Base-by-base conservation (phyloP, 2,113 vertebrate genomes). In the Hymenochirus boettgeri region DNA sequence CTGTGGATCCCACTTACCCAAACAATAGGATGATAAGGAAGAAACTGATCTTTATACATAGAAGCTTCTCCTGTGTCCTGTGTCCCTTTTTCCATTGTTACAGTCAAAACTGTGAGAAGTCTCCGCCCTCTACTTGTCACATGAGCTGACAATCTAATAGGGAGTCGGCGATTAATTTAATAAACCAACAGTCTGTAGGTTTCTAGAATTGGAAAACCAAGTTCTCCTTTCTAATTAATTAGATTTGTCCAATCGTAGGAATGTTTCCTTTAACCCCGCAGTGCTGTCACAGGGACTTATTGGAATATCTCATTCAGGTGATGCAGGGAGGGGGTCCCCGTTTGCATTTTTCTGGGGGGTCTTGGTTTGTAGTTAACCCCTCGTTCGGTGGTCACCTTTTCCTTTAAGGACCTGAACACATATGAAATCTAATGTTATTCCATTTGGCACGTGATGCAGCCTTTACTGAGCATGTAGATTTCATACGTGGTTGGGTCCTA, bases 11-110 rank as follows among this genome's bases (percentile, higher is more conserved):
- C 4, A 5, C 61, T 58, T 21, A 77, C 57, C 70, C 70, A 75
- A 47, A 59, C 56, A 74, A 60, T 5, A 66, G 56, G 22, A 58
- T 33, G 26, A 69, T 7, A 27, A 61, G 50, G 53, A 23, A 53
- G n/a, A 71, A 57, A 10, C 5, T 56, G 35, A 39, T 22, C 65
- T 65, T 72, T 51, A 74, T 8, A 15, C 46, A 48, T 7, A 42
- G 2, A 15, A 66, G 10, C 3, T 35, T 42, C 2, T 23, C 63
- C 39, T 6, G n/a, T n/a, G n/a, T n/a, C 17, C 4, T 9, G 26
- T 2, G 18, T 18, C 17, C 13, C 13, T 2, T 11, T 27, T 7
- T 37, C 60, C 59, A 70, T 65, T n/a, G 10, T 26, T 12, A 7
- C 57, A n/a, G 11, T 17, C 42, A 19, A 11, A 12, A 11, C 26